A percentile compares a stretch with the other conserved stretches of the same genome.
Conservation (phyloP, 2,113 vertebrate genomes). For the Brachyhypopomus occidentalis region DNA sequence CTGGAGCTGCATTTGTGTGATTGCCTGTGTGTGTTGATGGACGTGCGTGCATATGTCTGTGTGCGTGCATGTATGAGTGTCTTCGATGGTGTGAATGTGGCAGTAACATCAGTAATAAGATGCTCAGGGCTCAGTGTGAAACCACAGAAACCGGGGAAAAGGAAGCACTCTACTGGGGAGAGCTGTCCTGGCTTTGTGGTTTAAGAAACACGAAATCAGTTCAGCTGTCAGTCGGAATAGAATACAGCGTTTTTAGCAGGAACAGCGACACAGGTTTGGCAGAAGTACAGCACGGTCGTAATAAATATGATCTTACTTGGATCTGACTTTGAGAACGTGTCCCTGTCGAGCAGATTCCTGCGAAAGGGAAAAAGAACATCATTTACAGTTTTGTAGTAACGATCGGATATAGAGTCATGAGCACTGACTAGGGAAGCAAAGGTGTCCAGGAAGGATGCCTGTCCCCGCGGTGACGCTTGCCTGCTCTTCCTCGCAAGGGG, state of each 20-base stretch:
- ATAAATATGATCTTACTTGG: constrained; percentile 80
- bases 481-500: no score
- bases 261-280: neutral
- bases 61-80: neutral
- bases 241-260: neutral
- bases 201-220: neutral
- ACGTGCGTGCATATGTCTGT: neutral
- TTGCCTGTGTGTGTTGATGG: neutral
- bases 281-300: neutral
- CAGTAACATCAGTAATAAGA: neutral
- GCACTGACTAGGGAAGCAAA: neutral
- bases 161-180: neutral
- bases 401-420: neutral
- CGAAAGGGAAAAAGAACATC: constrained; percentile 53
- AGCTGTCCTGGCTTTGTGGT: neutral
- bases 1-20: neutral
- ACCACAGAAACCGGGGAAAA: neutral
- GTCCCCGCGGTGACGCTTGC: no score
- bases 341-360: constrained; percentile 88
- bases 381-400: neutral
- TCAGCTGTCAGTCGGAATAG: neutral
- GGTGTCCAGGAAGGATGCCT: no score
- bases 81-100: neutral
- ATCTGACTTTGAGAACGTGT: constrained; percentile 96
- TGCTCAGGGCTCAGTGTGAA: neutral